Evolutionary conservation across 2,888 invertebrate species (phyloP).

Genomic region (Philopedon plagiatum): DNA sequence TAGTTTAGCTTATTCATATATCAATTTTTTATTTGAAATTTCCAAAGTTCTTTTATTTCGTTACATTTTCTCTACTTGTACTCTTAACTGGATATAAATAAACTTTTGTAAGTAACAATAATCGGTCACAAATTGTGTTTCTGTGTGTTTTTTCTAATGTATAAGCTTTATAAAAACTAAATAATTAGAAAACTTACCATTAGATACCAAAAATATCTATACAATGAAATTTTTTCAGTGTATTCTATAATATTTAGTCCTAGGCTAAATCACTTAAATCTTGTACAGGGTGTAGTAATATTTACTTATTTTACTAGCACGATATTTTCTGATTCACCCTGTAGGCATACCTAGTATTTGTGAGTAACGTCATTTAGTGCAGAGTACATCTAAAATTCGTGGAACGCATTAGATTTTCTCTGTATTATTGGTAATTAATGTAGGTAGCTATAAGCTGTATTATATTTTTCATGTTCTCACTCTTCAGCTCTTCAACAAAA

Average conservation of each 20-base stretch:
- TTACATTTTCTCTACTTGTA: no score
- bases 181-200: not conserved
- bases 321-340: not conserved
- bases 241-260: not conserved
- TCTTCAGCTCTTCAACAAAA: no score
- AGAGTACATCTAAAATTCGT: not conserved
- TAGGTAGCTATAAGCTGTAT: conserved; percentile 2
- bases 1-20: no score
- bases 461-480: conserved; percentile 17
- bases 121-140: no score
- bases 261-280: not conserved
- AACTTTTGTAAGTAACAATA: no score
- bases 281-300: not conserved
- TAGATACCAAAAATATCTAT: conserved; percentile 3
- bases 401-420: not conserved
- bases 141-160: no score
- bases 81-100: no score
- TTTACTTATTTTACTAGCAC: not conserved
- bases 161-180: no score
- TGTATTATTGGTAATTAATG: not conserved
- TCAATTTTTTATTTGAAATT: no score
- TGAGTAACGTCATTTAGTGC: not conserved
- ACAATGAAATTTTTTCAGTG: not conserved
- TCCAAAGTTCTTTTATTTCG: no score
- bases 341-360: not conserved